Conservation (phyloP, 2,113 vertebrate genomes). For the Anguilla rostrata region DNA sequence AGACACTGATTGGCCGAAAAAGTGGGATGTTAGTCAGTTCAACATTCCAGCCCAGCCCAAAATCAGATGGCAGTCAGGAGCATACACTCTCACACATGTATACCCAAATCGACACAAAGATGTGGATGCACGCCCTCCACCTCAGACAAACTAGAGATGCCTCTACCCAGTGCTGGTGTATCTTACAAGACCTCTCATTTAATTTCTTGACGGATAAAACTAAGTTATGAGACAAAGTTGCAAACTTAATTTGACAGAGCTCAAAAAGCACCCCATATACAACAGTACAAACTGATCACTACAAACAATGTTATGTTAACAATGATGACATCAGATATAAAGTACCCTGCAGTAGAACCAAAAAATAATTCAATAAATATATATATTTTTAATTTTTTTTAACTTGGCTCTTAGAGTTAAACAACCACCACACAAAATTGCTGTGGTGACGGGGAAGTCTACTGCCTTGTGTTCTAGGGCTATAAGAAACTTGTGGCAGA, state of each 20-base stretch:
- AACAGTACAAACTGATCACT: not conserved
- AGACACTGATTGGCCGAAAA: not conserved
- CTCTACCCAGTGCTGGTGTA: not conserved
- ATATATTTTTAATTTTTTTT: no score
- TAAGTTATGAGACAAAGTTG: not conserved
- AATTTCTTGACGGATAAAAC: not conserved
- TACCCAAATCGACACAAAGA: not conserved
- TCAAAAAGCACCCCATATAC: no score
- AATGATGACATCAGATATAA: not conserved
- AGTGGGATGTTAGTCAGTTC: conserved; percentile 14
- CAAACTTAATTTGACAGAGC: not conserved
- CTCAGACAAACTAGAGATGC: conserved; percentile 33
- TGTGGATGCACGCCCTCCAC: conserved; percentile 30
- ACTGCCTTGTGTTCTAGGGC: not conserved
- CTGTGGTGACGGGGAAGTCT: not conserved
- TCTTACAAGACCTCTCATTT: not conserved
- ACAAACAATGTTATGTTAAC: not conserved
- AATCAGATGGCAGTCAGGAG: not conserved
- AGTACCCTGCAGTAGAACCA: not conserved
- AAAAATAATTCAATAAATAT: not conserved
- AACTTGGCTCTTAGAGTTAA: no score
- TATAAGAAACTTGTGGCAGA: not conserved
- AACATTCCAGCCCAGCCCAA: not conserved
- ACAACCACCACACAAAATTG: not conserved
- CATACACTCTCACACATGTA: not conserved